A percentile compares a stretch with the other conserved stretches of the same genome.
phyloP scores from a whole-genome alignment of 2,797 vertebrate genomes.

The Chelmon rostratus region DNA sequence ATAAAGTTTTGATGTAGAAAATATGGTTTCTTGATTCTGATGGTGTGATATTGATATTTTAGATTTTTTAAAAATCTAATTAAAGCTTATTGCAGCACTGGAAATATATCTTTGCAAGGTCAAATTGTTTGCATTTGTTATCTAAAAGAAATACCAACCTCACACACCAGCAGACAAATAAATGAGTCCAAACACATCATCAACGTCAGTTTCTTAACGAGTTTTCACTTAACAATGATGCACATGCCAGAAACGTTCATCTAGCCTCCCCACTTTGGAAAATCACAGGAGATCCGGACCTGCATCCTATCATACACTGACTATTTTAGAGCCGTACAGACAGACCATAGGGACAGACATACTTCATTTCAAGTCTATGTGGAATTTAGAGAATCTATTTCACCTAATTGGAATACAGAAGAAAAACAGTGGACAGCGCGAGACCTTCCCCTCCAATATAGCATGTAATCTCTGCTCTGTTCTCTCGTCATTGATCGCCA shows the following conservation, averaged over 20 bases:
- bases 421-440: conserved; percentile 6
- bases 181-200: background rate
- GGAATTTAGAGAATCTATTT: conserved; percentile 9
- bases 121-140: background rate
- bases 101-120: conserved; percentile 11
- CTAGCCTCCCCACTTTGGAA: conserved; percentile 5
- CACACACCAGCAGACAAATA: background rate
- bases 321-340: background rate
- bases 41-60: conserved; percentile 25
- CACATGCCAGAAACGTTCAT: background rate
- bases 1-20: background rate
- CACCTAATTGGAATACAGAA: conserved; percentile 23
- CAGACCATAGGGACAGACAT: background rate
- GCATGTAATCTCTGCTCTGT: conserved; percentile 28
- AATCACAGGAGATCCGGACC: conserved; percentile 3
- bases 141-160: background rate
- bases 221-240: conserved; percentile 3
- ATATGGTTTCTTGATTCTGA: background rate
- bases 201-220: background rate
- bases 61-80: background rate
- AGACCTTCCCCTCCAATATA: background rate
- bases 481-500: conserved; percentile 44
- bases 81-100: background rate
- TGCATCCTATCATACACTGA: conserved; percentile 4
- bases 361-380: conserved; percentile 3